Conservation (phyloP, 2,888 invertebrate genomes). For the Mythimna ferrago region DNA sequence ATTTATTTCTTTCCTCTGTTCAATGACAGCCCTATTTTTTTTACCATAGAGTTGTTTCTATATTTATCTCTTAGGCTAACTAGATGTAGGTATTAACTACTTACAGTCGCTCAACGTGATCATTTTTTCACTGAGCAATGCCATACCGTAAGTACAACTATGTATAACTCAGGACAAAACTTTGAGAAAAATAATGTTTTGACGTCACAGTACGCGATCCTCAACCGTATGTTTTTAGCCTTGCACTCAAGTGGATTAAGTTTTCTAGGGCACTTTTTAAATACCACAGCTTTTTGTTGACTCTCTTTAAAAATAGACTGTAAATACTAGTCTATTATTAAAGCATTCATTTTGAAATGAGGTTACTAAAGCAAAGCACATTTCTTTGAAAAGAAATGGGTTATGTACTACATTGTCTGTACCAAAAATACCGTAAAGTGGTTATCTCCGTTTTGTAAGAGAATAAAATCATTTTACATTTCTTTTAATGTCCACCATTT, state of each 20-base stretch:
- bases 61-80: neutral
- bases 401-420: neutral
- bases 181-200: neutral
- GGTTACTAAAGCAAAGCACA: conserved; percentile 17
- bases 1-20: neutral
- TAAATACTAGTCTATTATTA: conserved; percentile 38
- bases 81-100: neutral
- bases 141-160: no score
- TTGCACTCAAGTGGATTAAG: conserved; percentile 57
- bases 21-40: neutral
- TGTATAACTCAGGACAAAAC: neutral
- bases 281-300: conserved; percentile 45
- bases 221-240: conserved; percentile 30
- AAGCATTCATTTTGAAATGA: conserved; percentile 22
- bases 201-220: neutral
- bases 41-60: neutral
- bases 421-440: neutral
- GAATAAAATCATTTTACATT: no score
- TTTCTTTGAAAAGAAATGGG: conserved; percentile 17
- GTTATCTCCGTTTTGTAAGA: neutral
- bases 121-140: neutral
- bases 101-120: neutral
- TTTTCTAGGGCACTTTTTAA: conserved; percentile 55
- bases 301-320: conserved; percentile 22
- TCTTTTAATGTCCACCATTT: no score